Evolutionary conservation across 2,113 vertebrate species (phyloP).

Genomic region (Neodon shergylaensis): DNA sequence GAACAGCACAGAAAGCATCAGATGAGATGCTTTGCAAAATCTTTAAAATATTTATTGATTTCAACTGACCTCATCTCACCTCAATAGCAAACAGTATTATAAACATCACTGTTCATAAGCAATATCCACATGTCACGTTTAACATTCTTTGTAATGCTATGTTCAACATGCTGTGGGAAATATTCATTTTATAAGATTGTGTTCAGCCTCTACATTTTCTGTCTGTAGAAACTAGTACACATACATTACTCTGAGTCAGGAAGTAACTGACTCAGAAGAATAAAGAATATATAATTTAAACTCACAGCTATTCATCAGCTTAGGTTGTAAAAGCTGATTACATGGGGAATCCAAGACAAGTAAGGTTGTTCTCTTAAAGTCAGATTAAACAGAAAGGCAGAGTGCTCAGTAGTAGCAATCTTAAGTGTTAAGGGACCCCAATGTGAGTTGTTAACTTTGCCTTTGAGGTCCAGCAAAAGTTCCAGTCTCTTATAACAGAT

Average conservation of each 20-base stretch:
- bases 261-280: too few relatives aligned
- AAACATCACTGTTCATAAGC: neutral
- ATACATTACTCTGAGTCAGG: too few relatives aligned
- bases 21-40: neutral
- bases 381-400: too few relatives aligned
- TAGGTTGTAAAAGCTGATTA: too few relatives aligned
- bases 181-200: neutral
- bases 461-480: too few relatives aligned
- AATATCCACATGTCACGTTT: neutral
- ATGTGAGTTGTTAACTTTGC: too few relatives aligned
- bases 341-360: too few relatives aligned
- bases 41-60: neutral
- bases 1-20: neutral
- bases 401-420: too few relatives aligned
- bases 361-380: too few relatives aligned
- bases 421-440: too few relatives aligned
- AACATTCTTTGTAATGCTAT: neutral
- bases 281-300: too few relatives aligned
- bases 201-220: neutral
- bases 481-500: neutral
- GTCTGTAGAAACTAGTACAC: neutral
- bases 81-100: neutral
- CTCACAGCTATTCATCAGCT: too few relatives aligned
- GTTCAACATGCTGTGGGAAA: neutral
- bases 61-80: neutral